Evolutionary conservation across 64 coral and sea anemone species (phyloP).

Genomic region (Porites lutea): DNA sequence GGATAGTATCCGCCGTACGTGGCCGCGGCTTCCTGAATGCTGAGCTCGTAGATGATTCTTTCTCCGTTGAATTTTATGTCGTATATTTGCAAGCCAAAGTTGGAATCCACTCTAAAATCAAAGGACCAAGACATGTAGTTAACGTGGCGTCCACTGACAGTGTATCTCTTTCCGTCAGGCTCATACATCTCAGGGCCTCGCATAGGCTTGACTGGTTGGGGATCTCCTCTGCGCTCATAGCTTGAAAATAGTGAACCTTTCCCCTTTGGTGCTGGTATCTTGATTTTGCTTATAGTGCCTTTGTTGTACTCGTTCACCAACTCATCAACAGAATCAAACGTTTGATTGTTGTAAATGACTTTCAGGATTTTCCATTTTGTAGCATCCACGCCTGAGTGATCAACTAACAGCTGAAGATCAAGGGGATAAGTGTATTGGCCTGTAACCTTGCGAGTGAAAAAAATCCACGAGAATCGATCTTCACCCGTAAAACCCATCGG

Average conservation of each 20-base stretch:
- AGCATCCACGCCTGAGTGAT: conserved; percentile 32
- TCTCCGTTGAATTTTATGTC: conserved; percentile 47
- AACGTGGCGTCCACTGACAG: conserved; percentile 36
- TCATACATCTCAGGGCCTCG: conserved; percentile 58
- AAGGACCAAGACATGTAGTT: conserved; percentile 72
- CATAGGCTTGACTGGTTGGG: conserved; percentile 43
- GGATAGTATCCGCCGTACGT: conserved; percentile 60
- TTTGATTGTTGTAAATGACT: conserved; percentile 59
- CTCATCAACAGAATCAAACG: conserved; percentile 38
- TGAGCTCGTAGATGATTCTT: conserved; percentile 58
- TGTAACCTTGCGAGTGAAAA: conserved; percentile 4
- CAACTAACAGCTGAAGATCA: conserved; percentile 15
- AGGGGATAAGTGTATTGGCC: not conserved
- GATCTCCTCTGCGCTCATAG: conserved; percentile 39
- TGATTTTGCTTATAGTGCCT: conserved; percentile 1
- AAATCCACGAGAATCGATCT: conserved; percentile 2
- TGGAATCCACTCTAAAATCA: conserved; percentile 59
- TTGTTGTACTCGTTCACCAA: conserved; percentile 4
- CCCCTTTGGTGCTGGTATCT: conserved; percentile 7
- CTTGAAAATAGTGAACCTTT: conserved; percentile 1
- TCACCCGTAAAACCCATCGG: conserved; percentile 56
- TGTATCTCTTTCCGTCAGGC: conserved; percentile 59
- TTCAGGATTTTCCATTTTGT: conserved; percentile 64
- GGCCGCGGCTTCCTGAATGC: conserved; percentile 60
- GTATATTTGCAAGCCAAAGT: conserved; percentile 50